Evolutionary conservation across 2,113 vertebrate genomes (phyloP), one percentile per base, ranked within the genome.

Genomic region (Corvus cornix): DNA sequence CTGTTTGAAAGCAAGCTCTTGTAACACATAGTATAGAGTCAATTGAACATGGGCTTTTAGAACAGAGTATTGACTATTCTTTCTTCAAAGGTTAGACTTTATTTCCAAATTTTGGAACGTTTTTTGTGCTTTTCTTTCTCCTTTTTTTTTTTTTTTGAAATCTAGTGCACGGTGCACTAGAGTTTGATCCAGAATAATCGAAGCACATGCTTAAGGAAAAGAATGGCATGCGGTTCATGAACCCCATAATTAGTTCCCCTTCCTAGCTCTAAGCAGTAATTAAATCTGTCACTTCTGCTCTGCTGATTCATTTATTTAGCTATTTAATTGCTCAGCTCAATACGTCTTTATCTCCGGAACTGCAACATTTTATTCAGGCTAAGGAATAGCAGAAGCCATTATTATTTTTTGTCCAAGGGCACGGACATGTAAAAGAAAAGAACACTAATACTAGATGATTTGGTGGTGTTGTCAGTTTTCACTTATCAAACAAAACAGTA

Each of bases 251-350:
- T 98, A 97, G 97, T 98, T 98, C 97, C 97, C 97, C 98, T 98
- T 98, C 97, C 97, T 98, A 91, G 91, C 98, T 98, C 95, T 98
- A 98, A 98, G 98, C 98, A 98, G 96, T 98, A 98, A 99, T 99
- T 98, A 98, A 98, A 98, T 98, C 98, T 98, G 98, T 98, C 97
- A 98, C 98, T 99, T 99, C 98, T 98, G 98, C 98, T 98, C 97
- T 97, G 98, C 97, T 98, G 98, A 98, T 98, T 98, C 97, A 98
- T 98, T 98, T 98, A 98, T 98, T 98, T 98, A 98, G 98, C 98
- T 98, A 97, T 98, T 98, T 98, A 98, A 98, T 98, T 98, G 97
- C 98, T 97, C 97, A 97, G 97, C 97, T 98, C 97, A 99, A 98
- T 97, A 97, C 74, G 91, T 98, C 98, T 98, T 98, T 98, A 97